Conservation (phyloP, 2,113 vertebrate species). For the Falco punctatus region DNA sequence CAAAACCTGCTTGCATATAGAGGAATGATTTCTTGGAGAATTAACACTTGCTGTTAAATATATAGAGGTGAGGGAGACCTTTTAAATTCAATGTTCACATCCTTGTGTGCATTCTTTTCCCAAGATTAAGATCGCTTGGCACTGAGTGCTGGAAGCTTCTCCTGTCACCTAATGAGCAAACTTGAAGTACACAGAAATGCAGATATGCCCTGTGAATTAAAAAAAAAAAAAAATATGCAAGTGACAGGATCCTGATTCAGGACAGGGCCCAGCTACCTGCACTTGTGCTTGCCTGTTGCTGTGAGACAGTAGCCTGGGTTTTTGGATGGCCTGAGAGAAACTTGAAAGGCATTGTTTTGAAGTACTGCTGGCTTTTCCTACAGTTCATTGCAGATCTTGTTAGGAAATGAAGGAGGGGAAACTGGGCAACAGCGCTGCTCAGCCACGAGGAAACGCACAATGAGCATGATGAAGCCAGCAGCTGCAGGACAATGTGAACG, state of each 20-base stretch:
- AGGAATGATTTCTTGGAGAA: not conserved
- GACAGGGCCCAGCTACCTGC: not conserved
- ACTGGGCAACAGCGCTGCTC: constrained; percentile 37
- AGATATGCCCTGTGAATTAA: not conserved
- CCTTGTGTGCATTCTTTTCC: not conserved
- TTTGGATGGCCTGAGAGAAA: not conserved
- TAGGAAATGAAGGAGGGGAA: constrained; percentile 76
- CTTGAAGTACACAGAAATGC: not conserved
- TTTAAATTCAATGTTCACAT: not conserved
- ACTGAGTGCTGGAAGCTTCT: constrained; percentile 18
- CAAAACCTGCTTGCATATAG: not conserved
- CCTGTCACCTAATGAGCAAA: not conserved
- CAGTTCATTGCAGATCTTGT: constrained; percentile 34
- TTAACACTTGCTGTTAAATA: not conserved
- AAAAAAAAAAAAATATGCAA: not conserved
- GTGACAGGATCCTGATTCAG: not conserved
- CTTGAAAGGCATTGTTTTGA: constrained; percentile 11
- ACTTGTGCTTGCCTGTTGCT: not conserved
- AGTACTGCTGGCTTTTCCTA: constrained; percentile 51
- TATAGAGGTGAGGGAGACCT: not conserved
- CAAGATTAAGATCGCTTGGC: not conserved
- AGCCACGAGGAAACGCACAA: constrained; percentile 67
- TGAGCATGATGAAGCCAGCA: constrained; percentile 49
- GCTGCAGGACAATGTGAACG: constrained; percentile 74
- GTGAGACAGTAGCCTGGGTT: not conserved